Evolutionary conservation across 2,888 invertebrate species (phyloP).

Genomic region (Athripsodes cinereus): DNA sequence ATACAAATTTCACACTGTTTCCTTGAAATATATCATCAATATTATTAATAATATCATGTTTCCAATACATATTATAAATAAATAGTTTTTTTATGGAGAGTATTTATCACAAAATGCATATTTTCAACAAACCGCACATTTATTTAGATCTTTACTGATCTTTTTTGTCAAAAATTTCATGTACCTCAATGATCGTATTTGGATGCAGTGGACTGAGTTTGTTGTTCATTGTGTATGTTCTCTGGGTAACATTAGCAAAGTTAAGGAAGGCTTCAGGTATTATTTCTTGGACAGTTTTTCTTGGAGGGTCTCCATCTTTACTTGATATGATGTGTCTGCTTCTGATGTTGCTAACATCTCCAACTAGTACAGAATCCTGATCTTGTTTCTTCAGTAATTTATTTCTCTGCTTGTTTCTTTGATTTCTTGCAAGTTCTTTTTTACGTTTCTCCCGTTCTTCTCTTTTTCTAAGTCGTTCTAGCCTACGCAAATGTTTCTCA

Average conservation of each 20-base stretch:
- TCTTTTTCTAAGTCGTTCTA: slow-evolving; percentile 42
- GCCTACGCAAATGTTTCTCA: slow-evolving; percentile 39
- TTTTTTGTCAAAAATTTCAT: slow-evolving; percentile 29
- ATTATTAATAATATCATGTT: too few species aligned
- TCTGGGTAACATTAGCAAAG: slow-evolving; percentile 44
- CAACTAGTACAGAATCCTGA: slow-evolving; percentile 7
- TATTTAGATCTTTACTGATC: neutral
- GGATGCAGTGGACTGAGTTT: slow-evolving; percentile 53
- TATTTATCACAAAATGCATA: neutral
- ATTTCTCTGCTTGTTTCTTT: slow-evolving; percentile 28
- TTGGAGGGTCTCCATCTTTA: slow-evolving; percentile 3
- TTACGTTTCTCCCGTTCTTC: slow-evolving; percentile 40
- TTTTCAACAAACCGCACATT: too few species aligned
- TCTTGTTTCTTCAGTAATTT: slow-evolving; percentile 13
- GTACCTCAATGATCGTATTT: slow-evolving; percentile 50
- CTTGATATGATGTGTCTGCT: slow-evolving; percentile 18
- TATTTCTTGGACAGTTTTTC: neutral
- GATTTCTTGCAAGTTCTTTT: slow-evolving; percentile 33
- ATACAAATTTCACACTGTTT: too few species aligned
- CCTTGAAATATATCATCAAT: too few species aligned
- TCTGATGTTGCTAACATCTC: slow-evolving; percentile 15
- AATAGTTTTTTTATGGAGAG: neutral
- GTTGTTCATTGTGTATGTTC: slow-evolving; percentile 50
- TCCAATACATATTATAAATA: too few species aligned
- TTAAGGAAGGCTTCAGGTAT: slow-evolving; percentile 29